Conservation (phyloP, 2,113 vertebrate genomes). For the Spermophilus dauricus region DNA sequence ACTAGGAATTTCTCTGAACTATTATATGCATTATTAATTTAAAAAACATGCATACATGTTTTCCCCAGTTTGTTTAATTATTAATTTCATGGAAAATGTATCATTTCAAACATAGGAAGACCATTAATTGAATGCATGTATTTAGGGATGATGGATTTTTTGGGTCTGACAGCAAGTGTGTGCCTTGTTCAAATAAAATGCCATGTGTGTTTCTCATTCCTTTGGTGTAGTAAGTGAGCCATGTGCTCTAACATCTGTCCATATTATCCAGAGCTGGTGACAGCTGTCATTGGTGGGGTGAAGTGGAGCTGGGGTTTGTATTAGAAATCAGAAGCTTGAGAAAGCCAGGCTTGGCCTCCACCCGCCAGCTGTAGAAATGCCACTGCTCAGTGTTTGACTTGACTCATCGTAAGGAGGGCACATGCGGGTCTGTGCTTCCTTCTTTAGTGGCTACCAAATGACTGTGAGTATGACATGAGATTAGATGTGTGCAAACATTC, state of each 20-base stretch:
- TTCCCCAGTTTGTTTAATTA: not conserved
- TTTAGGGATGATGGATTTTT: conserved; percentile 23
- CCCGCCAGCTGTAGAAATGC: rapidly evolving
- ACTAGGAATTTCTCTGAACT: conserved; percentile 8
- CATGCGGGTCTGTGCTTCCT: not conserved
- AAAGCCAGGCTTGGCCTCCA: not conserved
- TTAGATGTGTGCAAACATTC: not conserved
- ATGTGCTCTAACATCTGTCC: conserved; percentile 54
- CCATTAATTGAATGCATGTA: not conserved
- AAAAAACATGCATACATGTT: conserved; percentile 6
- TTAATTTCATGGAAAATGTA: not conserved
- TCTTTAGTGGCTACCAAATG: not conserved
- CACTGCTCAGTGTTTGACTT: not conserved
- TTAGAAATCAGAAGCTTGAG: not conserved
- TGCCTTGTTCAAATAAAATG: not conserved
- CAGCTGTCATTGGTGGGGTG: conserved; percentile 17
- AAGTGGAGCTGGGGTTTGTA: not conserved
- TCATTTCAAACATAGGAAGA: conserved; percentile 9
- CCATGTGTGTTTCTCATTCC: not conserved
- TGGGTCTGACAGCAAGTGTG: not conserved
- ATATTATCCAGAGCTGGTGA: not conserved
- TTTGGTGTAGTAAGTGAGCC: conserved; percentile 20
- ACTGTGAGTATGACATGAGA: too few relatives aligned
- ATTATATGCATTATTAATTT: conserved; percentile 11
- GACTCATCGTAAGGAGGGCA: not conserved